phyloP scores from a whole-genome alignment of 2,888 invertebrate genomes.

The Euphydryas editha region DNA sequence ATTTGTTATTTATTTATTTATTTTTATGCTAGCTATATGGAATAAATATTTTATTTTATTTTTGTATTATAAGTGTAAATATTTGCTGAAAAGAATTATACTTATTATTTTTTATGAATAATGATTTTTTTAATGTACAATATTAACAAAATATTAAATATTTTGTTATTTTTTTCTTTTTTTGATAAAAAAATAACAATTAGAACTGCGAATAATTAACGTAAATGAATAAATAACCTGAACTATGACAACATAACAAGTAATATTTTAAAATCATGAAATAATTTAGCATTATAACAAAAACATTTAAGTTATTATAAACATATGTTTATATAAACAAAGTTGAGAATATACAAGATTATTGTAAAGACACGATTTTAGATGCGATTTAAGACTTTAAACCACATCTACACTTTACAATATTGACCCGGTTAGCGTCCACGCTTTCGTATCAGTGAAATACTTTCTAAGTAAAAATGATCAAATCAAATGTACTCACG shows the following conservation, averaged over 20 bases:
- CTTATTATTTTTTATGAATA: too few relatives aligned
- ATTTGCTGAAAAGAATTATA: not conserved
- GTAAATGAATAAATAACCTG: not conserved
- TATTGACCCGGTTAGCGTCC: conserved; percentile 39
- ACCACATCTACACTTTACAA: conserved; percentile 31
- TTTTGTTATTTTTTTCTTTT: too few relatives aligned
- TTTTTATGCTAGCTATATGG: not conserved
- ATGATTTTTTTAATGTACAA: too few relatives aligned
- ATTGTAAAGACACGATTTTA: not conserved
- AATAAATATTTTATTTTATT: too few relatives aligned
- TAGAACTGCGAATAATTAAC: not conserved
- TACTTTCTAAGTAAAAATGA: conserved; percentile 61
- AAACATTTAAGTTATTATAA: not conserved
- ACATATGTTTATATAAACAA: not conserved
- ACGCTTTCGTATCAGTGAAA: conserved; percentile 38
- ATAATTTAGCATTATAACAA: not conserved
- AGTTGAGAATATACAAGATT: not conserved
- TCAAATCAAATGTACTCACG: conserved; percentile 53
- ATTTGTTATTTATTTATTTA: not conserved
- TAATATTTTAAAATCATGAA: not conserved
- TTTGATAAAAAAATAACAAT: not conserved
- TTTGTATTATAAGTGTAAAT: too few relatives aligned
- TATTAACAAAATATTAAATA: too few relatives aligned
- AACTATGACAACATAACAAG: not conserved
- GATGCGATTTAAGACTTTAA: not conserved